phyloP scores from a whole-genome alignment of 2,888 invertebrate species.

The Aporophyla nigra region DNA sequence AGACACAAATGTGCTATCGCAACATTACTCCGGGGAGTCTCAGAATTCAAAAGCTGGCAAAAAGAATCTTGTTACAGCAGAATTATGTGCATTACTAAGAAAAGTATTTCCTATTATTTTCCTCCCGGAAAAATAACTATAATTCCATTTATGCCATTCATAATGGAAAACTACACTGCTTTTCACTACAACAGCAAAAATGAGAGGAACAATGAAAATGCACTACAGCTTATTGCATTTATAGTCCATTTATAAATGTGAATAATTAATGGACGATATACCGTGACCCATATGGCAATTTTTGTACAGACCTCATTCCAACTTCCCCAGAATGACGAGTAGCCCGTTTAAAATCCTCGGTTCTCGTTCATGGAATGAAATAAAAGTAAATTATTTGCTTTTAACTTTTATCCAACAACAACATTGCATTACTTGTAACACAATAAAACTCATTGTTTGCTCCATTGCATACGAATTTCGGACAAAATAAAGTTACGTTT shows the following conservation, averaged over 20 bases:
- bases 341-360: slow-evolving; percentile 17
- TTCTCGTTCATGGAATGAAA: slow-evolving; percentile 14
- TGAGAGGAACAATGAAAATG: not conserved
- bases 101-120: not conserved
- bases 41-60: not conserved
- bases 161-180: not conserved
- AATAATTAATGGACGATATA: slow-evolving; percentile 39
- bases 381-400: slow-evolving; percentile 47
- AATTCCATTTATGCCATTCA: not conserved
- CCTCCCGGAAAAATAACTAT: not conserved
- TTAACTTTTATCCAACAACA: slow-evolving; percentile 28
- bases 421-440: slow-evolving; percentile 49
- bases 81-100: not conserved
- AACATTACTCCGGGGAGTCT: not conserved
- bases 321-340: slow-evolving; percentile 16
- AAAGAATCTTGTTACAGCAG: not conserved
- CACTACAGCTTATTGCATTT: slow-evolving; percentile 17
- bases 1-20: not conserved
- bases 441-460: slow-evolving; percentile 59
- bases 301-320: slow-evolving; percentile 23
- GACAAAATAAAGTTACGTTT: slow-evolving; percentile 57
- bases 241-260: slow-evolving; percentile 25
- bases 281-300: slow-evolving; percentile 11
- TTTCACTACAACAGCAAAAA: not conserved
- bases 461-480: slow-evolving; percentile 48